Evolutionary conservation across 2,888 invertebrate genomes (phyloP), one percentile per base, ranked within the genome.

Genomic region (Nasonia oneida): DNA sequence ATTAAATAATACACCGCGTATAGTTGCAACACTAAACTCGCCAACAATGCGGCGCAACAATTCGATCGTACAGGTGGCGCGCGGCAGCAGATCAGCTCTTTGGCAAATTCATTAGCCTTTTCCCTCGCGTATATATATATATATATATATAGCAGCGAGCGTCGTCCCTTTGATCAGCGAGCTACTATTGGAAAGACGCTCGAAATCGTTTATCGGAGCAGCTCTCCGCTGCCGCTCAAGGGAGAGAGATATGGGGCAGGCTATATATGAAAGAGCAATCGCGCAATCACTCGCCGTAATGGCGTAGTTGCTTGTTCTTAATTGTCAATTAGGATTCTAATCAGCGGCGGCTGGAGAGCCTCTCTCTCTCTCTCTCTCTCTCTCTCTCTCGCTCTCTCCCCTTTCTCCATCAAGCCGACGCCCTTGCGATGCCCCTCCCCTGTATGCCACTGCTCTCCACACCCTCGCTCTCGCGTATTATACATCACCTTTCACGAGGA

Each of bases 321-420:
- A 89, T 89, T 89, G 89, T 87, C 89, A 89, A 89, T 89, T 88
- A 89, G 87, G 84, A 89, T 89, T 89, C 88, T 89, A 88, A 89
- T 89, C 89, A 89, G 87, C 86, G 77, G 53, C 83, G 80, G 87
- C 70, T 37, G 70, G n/a, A 37, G n/a, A 37, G 15, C 6, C 84
- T 37, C 81, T 78, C 85, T 77, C 71, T 77, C 76, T 29, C 53
- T 29, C 70, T 71, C 18, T 78, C 82, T 87, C 86, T 71, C 75
- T 14, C 71, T 67, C 76, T 53, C 61, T 85, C 83, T 70, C 42
- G n/a, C 71, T 47, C 81, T 77, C 71, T 77, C 76, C 53, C 42
- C 70, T 71, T 23, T 78, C 82, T 87, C 86, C 82, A 88, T 87
- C 87, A 87, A 87, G 81, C 81, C 77, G 81, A 53, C 61, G 74